phyloP scores from a whole-genome alignment of 35 echinoderm and acorn worm genomes.

The Diadema setosum region DNA sequence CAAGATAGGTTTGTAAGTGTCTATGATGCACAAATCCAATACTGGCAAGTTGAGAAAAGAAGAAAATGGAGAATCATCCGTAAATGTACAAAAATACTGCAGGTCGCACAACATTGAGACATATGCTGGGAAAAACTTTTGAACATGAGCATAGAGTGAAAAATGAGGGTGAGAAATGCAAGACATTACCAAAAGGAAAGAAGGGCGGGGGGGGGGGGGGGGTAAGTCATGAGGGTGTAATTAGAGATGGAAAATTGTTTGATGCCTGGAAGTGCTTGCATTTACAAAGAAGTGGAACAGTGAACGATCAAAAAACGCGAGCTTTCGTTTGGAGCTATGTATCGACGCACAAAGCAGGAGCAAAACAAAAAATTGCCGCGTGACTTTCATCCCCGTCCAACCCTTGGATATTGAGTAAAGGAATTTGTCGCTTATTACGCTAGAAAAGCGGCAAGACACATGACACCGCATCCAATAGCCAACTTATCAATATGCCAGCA shows the following conservation, averaged over 20 bases:
- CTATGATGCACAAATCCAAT: no score
- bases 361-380: not conserved
- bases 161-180: not conserved
- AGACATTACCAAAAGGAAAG: not conserved
- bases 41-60: no score
- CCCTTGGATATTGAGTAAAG: conserved; percentile 31
- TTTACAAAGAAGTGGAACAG: not conserved
- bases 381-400: conserved; percentile 22
- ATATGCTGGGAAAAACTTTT: not conserved
- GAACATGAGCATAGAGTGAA: not conserved
- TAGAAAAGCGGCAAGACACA: conserved; percentile 8
- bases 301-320: not conserved
- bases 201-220: not conserved
- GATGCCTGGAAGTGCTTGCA: not conserved
- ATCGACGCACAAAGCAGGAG: not conserved
- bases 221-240: conserved; percentile 9
- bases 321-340: conserved; percentile 18
- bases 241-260: conserved; percentile 36
- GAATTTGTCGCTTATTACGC: conserved; percentile 12
- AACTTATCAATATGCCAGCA: conserved; percentile 30
- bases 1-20: no score
- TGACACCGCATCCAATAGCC: conserved; percentile 15
- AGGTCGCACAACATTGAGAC: not conserved
- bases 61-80: no score
- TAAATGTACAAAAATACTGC: not conserved